Conservation (phyloP, 2,888 invertebrate species). For the Drosophila lutescens region DNA sequence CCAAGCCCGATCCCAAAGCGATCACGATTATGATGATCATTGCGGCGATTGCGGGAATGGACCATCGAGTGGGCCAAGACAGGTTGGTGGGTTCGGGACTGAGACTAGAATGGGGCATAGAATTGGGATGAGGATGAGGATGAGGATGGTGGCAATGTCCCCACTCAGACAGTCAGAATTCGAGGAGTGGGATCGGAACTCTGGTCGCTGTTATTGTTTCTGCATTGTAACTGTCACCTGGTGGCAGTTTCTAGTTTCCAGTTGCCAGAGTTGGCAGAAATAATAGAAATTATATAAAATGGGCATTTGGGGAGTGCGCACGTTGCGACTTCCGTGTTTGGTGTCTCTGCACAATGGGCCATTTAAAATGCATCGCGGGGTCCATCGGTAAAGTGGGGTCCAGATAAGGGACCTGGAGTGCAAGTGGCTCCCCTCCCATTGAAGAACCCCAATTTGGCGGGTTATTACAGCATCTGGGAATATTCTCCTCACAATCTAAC, state of each 20-base stretch:
- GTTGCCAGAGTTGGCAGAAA: slow-evolving; percentile 67
- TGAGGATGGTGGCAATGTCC: slow-evolving; percentile 58
- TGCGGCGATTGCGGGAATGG: slow-evolving; percentile 61
- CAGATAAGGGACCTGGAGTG: slow-evolving; percentile 21
- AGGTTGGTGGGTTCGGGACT: slow-evolving; percentile 10
- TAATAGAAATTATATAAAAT: slow-evolving; percentile 78
- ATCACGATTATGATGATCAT: slow-evolving; percentile 77
- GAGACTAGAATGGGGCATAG: slow-evolving; percentile 41
- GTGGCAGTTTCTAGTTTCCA: slow-evolving; percentile 72
- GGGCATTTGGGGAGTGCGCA: slow-evolving; percentile 73
- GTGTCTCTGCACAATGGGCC: slow-evolving; percentile 66
- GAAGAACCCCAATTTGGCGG: slow-evolving; percentile 62
- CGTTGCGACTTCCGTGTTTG: slow-evolving; percentile 70
- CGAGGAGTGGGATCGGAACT: slow-evolving; percentile 33
- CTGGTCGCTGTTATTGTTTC: slow-evolving; percentile 69
- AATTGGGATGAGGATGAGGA: slow-evolving; percentile 2
- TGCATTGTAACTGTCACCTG: slow-evolving; percentile 76
- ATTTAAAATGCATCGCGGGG: slow-evolving; percentile 41
- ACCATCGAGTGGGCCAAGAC: slow-evolving; percentile 7
- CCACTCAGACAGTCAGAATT: slow-evolving; percentile 54
- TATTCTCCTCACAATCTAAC: slow-evolving; percentile 50
- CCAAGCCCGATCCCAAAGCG: slow-evolving; percentile 53
- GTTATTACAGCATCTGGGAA: slow-evolving; percentile 62
- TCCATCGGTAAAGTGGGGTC: background rate
- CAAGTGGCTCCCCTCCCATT: slow-evolving; percentile 31